phyloP scores from a whole-genome alignment of 64 coral and sea anemone species.

The Catalaphyllia jardinei region DNA sequence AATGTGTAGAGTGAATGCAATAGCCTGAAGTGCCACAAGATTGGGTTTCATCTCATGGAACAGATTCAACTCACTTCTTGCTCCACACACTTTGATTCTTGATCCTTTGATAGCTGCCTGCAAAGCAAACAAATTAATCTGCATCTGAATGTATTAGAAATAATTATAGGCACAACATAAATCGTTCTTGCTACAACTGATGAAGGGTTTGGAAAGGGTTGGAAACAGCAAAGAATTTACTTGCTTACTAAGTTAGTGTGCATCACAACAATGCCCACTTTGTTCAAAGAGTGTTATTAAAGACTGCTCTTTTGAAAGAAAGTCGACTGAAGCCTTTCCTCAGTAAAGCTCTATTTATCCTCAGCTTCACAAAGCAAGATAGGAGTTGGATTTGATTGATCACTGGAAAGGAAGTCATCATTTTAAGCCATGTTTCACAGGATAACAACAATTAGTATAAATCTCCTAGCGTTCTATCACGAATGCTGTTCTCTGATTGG shows the following conservation, averaged over 20 bases:
- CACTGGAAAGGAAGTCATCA: constrained; percentile 9
- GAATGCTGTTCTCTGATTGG: too few relatives aligned
- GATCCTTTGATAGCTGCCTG: constrained; percentile 65
- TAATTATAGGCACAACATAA: background rate
- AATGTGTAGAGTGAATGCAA: too few relatives aligned
- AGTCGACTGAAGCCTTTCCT: constrained; percentile 4
- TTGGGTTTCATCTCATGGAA: background rate
- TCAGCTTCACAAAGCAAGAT: background rate
- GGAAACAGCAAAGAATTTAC: too few relatives aligned
- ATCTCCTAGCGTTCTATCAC: too few relatives aligned
- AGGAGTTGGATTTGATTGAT: constrained; percentile 36
- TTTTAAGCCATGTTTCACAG: background rate
- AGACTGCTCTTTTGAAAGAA: background rate
- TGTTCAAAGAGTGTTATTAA: too few relatives aligned
- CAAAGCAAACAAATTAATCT: background rate
- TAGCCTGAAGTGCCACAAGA: too few relatives aligned
- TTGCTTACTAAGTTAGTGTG: too few relatives aligned
- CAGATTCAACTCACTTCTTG: constrained; percentile 53
- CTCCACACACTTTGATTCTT: constrained; percentile 44
- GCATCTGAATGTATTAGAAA: background rate
- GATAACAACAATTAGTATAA: too few relatives aligned
- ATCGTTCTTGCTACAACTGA: too few relatives aligned
- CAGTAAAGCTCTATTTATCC: constrained; percentile 30
- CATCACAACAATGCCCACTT: too few relatives aligned
- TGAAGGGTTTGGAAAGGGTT: too few relatives aligned